These are phyloP conservation scores for Drosophila trapezifrons DNA, from an alignment of 1,140 invertebrate genomes.

Conservation along the genomic window DNA sequence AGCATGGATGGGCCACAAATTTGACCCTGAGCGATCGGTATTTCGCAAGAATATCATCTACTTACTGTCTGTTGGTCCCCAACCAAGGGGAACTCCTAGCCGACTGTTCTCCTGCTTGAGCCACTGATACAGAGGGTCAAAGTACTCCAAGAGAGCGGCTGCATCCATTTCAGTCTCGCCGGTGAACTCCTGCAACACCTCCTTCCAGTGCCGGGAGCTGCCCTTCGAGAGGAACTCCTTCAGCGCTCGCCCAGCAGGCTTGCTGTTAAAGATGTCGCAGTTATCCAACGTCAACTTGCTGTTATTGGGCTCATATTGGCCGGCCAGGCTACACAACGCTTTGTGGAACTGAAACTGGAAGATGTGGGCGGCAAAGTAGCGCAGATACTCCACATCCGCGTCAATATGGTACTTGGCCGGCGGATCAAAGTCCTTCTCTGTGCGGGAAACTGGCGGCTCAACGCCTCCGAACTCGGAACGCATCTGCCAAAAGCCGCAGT, in stretches of 20 bases:
- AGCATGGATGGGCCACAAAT: no score
- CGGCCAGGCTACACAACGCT: slow-evolving; percentile 86
- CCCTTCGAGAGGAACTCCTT: slow-evolving; percentile 82
- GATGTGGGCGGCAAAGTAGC: slow-evolving; percentile 87
- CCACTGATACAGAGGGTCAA: slow-evolving; percentile 82
- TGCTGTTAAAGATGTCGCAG: slow-evolving; percentile 86
- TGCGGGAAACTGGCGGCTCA: slow-evolving; percentile 85
- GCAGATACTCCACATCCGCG: slow-evolving; percentile 85
- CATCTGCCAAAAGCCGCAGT: slow-evolving; percentile 87
- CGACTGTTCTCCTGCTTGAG: slow-evolving; percentile 80
- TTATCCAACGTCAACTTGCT: slow-evolving; percentile 84
- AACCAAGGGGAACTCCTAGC: slow-evolving; percentile 69
- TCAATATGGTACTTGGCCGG: slow-evolving; percentile 88
- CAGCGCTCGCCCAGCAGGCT: slow-evolving; percentile 83
- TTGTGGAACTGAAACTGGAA: slow-evolving; percentile 88
- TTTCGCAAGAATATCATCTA: no score
- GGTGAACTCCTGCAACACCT: slow-evolving; percentile 86
- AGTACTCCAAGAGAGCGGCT: slow-evolving; percentile 82
- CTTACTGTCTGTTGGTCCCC: slow-evolving; percentile 75
- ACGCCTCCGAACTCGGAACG: slow-evolving; percentile 86
- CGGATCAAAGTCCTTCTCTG: slow-evolving; percentile 86
- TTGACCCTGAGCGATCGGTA: no score
- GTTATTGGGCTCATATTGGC: slow-evolving; percentile 85
- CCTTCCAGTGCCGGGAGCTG: slow-evolving; percentile 86
- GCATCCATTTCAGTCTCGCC: slow-evolving; percentile 85